Evolutionary conservation across 2,113 vertebrate genomes (phyloP).

Genomic region (Octodon degus): DNA sequence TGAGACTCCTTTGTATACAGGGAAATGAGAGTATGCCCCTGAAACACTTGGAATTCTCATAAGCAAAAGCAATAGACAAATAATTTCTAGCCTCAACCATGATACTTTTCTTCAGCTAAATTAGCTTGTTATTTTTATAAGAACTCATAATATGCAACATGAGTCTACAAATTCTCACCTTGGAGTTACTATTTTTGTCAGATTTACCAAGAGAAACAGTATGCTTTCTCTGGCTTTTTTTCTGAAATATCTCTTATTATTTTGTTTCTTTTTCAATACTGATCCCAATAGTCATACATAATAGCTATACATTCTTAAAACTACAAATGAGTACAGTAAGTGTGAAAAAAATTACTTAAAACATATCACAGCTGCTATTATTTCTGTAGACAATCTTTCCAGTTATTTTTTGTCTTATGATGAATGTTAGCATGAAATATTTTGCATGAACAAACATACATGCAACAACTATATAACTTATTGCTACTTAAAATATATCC

Average conservation of each 20-base stretch:
- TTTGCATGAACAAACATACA: background rate
- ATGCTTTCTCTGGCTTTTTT: background rate
- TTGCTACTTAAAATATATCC: background rate
- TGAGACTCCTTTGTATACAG: background rate
- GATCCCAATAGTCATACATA: background rate
- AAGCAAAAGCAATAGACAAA: background rate
- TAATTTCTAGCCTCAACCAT: background rate
- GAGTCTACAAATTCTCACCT: background rate
- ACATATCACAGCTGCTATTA: background rate
- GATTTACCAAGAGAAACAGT: conserved; percentile 3
- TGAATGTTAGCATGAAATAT: background rate
- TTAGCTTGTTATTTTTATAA: conserved; percentile 34
- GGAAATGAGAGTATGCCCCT: background rate
- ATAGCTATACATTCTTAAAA: conserved; percentile 8
- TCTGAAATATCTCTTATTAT: background rate
- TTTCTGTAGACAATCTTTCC: background rate
- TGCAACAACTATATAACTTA: background rate
- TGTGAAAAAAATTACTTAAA: background rate
- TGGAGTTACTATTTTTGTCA: background rate
- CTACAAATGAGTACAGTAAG: background rate
- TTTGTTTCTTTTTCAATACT: conserved; percentile 29
- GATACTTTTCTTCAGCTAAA: conserved; percentile 19
- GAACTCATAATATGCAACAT: background rate
- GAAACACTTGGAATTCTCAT: background rate
- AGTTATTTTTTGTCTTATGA: background rate